Evolutionary conservation across 2,888 invertebrate species (phyloP).

Genomic region (Choreutis nemorana): DNA sequence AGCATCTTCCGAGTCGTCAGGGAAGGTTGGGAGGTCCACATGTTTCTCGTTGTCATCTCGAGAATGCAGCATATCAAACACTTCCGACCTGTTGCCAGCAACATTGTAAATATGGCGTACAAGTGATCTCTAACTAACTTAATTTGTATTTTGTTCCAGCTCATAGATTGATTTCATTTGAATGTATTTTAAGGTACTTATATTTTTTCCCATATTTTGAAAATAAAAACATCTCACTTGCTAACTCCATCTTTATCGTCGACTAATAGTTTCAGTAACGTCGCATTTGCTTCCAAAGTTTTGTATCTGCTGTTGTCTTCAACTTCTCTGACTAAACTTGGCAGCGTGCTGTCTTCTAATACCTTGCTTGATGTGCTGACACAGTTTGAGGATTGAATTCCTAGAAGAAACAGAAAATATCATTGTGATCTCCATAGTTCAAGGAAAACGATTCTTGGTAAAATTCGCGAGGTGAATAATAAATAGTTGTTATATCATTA

Average conservation of each 20-base stretch:
- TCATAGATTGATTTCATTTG: too few species aligned
- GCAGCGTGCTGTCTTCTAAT: slow-evolving; percentile 25
- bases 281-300: slow-evolving; percentile 53
- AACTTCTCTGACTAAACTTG: slow-evolving; percentile 42
- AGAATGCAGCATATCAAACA: slow-evolving; percentile 60
- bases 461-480: too few species aligned
- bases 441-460: too few species aligned
- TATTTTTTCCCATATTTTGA: too few species aligned
- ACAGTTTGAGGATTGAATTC: too few species aligned
- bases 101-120: too few species aligned
- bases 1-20: slow-evolving; percentile 42
- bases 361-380: slow-evolving; percentile 16
- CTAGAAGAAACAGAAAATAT: too few species aligned
- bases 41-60: slow-evolving; percentile 43
- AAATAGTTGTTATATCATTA: too few species aligned
- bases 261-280: slow-evolving; percentile 48
- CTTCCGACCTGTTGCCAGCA: slow-evolving; percentile 44
- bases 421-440: too few species aligned
- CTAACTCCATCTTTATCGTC: slow-evolving; percentile 55
- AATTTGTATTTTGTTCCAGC: too few species aligned
- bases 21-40: slow-evolving; percentile 43
- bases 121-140: too few species aligned
- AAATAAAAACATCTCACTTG: slow-evolving; percentile 27
- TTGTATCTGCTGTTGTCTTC: slow-evolving; percentile 61
- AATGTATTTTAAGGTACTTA: too few species aligned